Base-by-base conservation (phyloP, 2,888 invertebrate species). In the Phortica magna region DNA sequence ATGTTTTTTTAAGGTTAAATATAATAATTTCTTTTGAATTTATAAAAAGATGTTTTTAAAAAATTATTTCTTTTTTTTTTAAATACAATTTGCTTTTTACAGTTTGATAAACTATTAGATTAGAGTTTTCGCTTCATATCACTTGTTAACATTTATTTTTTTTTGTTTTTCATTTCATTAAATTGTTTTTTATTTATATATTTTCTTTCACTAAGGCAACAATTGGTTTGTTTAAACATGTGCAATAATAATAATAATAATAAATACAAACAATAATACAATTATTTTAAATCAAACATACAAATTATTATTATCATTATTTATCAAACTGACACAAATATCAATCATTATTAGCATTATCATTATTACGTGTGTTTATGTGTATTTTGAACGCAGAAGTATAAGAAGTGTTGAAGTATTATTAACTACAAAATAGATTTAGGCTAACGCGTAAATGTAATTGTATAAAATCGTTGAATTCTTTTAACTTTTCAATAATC, bases 121-220 rank as follows among this genome's bases (percentile, higher is more conserved):
- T 67, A 81, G 83, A 78, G 68, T 83, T 83, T 84, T 82, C 83
- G 83, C 82, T 83, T 67, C n/a, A 14, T 85, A 87, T 85, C 87
- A 87, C 85, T 85, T 81, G 76, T 82, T 82, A 83, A 83, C 83
- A 79, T 77, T 79, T 76, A 75, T 48, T 61, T 22, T 14, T 75
- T 78, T 75, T 19, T n/a, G 17, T 61, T 83, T 83, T 85, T 82
- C 81, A 83, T 83, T 83, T 68, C 5, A 53, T 19, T 43, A 76
- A 77, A 55, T 55, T 76, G 76, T 68, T 75, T 76, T 17, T 71
- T 65, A 61, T 73, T 61, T 9, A 82, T 81, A 85, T 87, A 81
- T 80, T 82, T 84, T 85, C 85, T 84, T 87, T 82, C 84, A 84
- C 84, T 85, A 85, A 76, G 81, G 83, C 87, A 85, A 85, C 85